Conservation (phyloP, 2,888 invertebrate species). For the Dorcus parallelipipedus region DNA sequence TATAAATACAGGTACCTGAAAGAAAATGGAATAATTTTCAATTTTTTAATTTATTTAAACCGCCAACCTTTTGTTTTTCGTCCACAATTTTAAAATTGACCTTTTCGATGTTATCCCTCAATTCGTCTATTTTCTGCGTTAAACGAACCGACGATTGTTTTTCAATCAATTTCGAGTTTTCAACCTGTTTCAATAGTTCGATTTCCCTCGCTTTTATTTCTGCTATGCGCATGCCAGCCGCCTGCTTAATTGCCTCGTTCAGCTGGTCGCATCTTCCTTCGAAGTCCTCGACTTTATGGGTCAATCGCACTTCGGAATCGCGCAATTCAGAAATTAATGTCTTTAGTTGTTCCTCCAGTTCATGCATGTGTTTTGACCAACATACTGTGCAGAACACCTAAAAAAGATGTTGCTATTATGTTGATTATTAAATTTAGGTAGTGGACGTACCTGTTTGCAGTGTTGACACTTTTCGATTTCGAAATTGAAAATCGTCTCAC, state of each 20-base stretch:
- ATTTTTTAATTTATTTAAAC: neutral
- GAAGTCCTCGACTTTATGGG: constrained; percentile 57
- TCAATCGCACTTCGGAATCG: constrained; percentile 52
- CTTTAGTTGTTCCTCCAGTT: constrained; percentile 56
- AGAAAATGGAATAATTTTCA: neutral
- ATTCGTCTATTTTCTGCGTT: constrained; percentile 49
- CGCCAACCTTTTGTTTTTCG: constrained; percentile 50
- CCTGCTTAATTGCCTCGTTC: constrained; percentile 52
- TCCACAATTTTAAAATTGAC: constrained; percentile 34
- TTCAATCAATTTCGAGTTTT: constrained; percentile 48
- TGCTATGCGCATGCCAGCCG: constrained; percentile 55
- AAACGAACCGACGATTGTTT: constrained; percentile 52
- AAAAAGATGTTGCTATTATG: constrained; percentile 19
- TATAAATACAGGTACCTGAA: constrained; percentile 56
- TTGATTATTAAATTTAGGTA: neutral
- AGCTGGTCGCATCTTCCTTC: constrained; percentile 57
- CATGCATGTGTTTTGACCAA: constrained; percentile 59
- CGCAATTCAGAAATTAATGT: constrained; percentile 57
- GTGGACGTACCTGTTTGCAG: constrained; percentile 56
- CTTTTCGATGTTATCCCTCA: constrained; percentile 48
- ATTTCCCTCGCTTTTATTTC: constrained; percentile 51
- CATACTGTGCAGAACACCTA: constrained; percentile 61
- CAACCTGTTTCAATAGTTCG: constrained; percentile 48
- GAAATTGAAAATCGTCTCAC: constrained; percentile 39
- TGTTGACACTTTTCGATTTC: constrained; percentile 53